A percentile compares a stretch with the other conserved stretches of the same genome.
Conservation (phyloP, 2,113 vertebrate genomes). For the Cairina moschata region DNA sequence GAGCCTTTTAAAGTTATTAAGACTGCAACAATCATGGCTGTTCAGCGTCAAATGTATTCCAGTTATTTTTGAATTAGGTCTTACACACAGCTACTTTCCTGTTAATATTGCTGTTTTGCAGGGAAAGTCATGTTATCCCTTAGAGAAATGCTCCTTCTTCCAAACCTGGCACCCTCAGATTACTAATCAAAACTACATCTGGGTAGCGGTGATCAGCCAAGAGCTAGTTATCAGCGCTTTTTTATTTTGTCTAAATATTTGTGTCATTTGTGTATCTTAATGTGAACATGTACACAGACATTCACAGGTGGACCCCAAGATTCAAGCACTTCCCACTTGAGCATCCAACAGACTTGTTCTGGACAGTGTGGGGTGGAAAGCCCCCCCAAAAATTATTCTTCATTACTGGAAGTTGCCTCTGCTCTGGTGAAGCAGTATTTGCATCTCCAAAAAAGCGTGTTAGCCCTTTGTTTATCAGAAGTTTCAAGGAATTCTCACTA, state of each 20-base stretch:
- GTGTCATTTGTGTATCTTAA: fast-evolving
- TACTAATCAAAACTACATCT: neutral
- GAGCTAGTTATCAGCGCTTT: neutral
- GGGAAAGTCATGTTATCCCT: fast-evolving
- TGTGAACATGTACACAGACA: neutral
- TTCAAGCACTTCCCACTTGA: neutral
- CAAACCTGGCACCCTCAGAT: neutral
- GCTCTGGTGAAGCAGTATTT: neutral
- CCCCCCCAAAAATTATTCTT: neutral
- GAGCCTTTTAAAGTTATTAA: neutral
- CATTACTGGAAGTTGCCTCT: neutral
- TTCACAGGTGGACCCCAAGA: no score
- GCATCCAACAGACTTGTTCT: neutral
- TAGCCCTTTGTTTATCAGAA: neutral
- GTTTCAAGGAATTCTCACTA: neutral
- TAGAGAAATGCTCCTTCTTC: neutral
- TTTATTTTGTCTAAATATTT: neutral
- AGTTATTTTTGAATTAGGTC: neutral
- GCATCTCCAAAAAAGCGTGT: neutral
- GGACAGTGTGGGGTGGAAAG: neutral
- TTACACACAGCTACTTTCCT: neutral
- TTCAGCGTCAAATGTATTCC: neutral
- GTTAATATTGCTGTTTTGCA: fast-evolving
- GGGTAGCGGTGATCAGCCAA: neutral
- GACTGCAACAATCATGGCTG: neutral